A percentile compares a stretch with the other conserved stretches of the same genome.
These are phyloP conservation scores for Polypterus senegalus DNA, from an alignment of 2,113 vertebrate genomes.

Conservation along the genomic window DNA sequence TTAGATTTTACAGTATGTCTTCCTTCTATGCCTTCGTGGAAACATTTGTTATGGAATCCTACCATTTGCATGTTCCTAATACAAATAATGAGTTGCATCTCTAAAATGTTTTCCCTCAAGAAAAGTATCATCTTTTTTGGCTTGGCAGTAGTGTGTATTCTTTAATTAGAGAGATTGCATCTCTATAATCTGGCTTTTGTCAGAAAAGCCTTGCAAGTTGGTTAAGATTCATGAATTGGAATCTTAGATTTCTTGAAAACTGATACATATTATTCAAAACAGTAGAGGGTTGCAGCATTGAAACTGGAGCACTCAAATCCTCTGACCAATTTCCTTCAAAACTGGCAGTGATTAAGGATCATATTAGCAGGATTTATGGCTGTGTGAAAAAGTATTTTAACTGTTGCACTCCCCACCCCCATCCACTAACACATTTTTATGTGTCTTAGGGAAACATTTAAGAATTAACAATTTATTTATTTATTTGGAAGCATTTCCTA, in stretches of 20 bases:
- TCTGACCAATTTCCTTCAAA: conserved; percentile 2
- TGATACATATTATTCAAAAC: conserved; percentile 5
- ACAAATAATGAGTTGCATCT: too few relatives aligned
- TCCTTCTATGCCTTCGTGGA: too few relatives aligned
- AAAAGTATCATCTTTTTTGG: neutral
- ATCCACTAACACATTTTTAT: too few relatives aligned
- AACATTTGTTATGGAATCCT: too few relatives aligned
- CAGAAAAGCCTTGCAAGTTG: neutral
- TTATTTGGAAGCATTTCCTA: too few relatives aligned
- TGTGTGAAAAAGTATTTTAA: neutral
- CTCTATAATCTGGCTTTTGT: conserved; percentile 6
- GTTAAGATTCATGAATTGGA: conserved; percentile 1
- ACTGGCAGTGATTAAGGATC: conserved; percentile 4
- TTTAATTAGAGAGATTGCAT: conserved; percentile 1
- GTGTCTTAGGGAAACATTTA: too few relatives aligned
- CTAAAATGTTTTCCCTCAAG: too few relatives aligned
- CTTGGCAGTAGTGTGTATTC: conserved; percentile 1
- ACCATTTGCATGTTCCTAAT: too few relatives aligned
- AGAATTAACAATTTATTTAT: too few relatives aligned
- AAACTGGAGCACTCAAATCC: conserved; percentile 4
- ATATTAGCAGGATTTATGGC: conserved; percentile 4
- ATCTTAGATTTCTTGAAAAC: conserved; percentile 6
- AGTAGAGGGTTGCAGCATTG: neutral
- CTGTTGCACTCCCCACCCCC: too few relatives aligned
- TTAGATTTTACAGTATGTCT: too few relatives aligned